These are phyloP conservation scores for Thyatira batis DNA, from an alignment of 2,888 invertebrate genomes.

Conservation along the genomic window DNA sequence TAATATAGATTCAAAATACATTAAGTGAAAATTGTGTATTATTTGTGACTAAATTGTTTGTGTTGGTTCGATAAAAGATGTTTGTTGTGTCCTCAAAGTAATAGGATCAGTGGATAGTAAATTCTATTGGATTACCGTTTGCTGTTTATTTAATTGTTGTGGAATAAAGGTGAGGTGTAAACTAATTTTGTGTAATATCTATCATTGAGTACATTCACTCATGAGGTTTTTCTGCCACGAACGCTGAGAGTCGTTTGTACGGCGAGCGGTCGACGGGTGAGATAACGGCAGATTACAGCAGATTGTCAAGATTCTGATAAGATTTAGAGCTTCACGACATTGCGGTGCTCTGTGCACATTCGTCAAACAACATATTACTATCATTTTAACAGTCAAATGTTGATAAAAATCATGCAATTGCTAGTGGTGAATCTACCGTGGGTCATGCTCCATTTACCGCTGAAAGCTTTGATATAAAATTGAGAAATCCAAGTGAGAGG, in stretches of 20 bases:
- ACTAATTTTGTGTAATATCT: slow-evolving; percentile 6
- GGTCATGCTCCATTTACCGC: slow-evolving; percentile 61
- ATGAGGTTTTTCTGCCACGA: slow-evolving; percentile 63
- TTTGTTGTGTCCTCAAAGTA: slow-evolving; percentile 75
- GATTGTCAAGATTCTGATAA: slow-evolving; percentile 77
- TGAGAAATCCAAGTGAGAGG: slow-evolving; percentile 59
- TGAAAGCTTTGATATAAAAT: slow-evolving; percentile 52
- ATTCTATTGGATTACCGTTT: slow-evolving; percentile 78
- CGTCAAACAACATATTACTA: slow-evolving; percentile 12
- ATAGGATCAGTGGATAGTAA: slow-evolving; percentile 76
- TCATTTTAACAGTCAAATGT: slow-evolving; percentile 5
- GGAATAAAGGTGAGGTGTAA: slow-evolving; percentile 65
- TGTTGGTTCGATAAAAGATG: slow-evolving; percentile 65
- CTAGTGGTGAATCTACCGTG: slow-evolving; percentile 29
- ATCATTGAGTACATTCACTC: slow-evolving; percentile 7
- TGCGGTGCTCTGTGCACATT: slow-evolving; percentile 20
- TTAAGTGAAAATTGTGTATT: slow-evolving; percentile 61
- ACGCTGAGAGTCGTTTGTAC: slow-evolving; percentile 51
- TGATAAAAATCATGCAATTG: slow-evolving; percentile 18
- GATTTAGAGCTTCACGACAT: slow-evolving; percentile 41
- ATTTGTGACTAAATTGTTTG: slow-evolving; percentile 58
- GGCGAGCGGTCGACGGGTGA: slow-evolving; percentile 45
- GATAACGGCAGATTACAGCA: slow-evolving; percentile 76
- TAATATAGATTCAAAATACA: slow-evolving; percentile 45
- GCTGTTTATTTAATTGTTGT: slow-evolving; percentile 67